These are phyloP conservation scores for Corynorhinus townsendii DNA, from an alignment of 2,113 vertebrate genomes.

Conservation along the genomic window DNA sequence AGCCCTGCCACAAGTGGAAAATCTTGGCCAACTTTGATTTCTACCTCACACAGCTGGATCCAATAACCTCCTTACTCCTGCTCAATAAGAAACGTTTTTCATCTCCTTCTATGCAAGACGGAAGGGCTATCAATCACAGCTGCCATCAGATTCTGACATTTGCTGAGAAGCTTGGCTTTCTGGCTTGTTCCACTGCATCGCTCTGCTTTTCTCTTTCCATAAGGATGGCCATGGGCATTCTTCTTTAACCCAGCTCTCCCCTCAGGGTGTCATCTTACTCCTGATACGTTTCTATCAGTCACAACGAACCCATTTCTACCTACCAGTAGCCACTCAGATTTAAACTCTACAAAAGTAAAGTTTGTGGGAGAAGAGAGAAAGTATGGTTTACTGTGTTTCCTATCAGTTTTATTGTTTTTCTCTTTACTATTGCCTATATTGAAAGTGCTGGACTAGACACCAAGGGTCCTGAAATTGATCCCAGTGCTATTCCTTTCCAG, in stretches of 20 bases:
- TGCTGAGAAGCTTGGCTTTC: background rate
- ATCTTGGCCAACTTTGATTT: background rate
- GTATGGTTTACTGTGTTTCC: background rate
- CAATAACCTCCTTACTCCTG: background rate
- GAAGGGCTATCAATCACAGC: background rate
- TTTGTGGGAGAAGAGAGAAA: background rate
- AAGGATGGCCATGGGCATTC: background rate
- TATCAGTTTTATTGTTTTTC: background rate
- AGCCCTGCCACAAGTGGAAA: background rate
- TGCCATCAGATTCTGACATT: background rate
- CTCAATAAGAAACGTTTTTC: constrained; percentile 2
- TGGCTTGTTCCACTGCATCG: background rate
- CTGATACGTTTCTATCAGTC: background rate
- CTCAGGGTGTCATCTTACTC: background rate
- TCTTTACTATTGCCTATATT: background rate
- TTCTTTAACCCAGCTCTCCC: background rate
- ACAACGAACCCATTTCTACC: background rate
- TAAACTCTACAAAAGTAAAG: background rate
- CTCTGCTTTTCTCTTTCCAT: background rate
- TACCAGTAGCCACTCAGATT: background rate
- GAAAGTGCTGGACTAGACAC: background rate
- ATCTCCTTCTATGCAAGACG: background rate
- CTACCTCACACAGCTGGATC: background rate
- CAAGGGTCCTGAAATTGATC: background rate
- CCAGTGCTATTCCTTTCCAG: background rate